Percentiles rank a stretch among this genome's conserved stretches.
Evolutionary conservation across 2,797 vertebrate species (phyloP).

Genomic region (Pachyuromys duprasi): DNA sequence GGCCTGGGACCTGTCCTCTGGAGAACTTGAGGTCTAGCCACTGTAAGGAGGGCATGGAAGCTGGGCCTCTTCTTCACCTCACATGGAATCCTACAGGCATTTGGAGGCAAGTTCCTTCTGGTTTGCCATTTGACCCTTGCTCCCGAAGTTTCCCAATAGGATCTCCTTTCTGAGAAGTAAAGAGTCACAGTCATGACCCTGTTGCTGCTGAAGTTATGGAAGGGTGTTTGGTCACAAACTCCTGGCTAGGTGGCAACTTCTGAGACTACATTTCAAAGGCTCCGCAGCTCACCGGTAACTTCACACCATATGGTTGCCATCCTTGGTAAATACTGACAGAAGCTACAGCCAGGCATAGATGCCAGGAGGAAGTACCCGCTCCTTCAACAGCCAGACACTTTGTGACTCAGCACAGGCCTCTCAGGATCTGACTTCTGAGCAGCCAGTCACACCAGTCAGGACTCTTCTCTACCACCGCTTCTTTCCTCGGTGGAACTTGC

Average conservation of each 20-base stretch:
- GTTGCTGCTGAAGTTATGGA: neutral
- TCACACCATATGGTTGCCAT: neutral
- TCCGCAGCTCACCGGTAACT: neutral
- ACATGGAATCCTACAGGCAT: neutral
- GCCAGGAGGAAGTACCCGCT: neutral
- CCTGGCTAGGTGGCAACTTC: neutral
- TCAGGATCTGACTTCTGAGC: neutral
- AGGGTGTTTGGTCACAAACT: neutral
- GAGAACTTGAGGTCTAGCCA: accelerated
- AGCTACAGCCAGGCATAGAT: neutral
- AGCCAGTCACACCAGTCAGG: accelerated
- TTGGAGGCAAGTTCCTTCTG: neutral
- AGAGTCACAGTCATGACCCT: accelerated
- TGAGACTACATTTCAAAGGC: neutral
- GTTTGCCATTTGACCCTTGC: neutral
- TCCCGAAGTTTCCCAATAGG: accelerated
- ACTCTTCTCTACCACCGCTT: accelerated
- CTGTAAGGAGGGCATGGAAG: neutral
- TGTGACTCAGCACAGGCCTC: neutral
- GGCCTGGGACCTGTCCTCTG: neutral
- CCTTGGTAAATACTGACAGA: neutral
- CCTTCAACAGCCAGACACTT: neutral
- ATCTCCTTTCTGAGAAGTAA: neutral
- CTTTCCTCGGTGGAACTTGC: neutral
- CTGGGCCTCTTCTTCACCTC: accelerated